Conservation (phyloP, 2,113 vertebrate genomes). For the Lepus americanus region DNA sequence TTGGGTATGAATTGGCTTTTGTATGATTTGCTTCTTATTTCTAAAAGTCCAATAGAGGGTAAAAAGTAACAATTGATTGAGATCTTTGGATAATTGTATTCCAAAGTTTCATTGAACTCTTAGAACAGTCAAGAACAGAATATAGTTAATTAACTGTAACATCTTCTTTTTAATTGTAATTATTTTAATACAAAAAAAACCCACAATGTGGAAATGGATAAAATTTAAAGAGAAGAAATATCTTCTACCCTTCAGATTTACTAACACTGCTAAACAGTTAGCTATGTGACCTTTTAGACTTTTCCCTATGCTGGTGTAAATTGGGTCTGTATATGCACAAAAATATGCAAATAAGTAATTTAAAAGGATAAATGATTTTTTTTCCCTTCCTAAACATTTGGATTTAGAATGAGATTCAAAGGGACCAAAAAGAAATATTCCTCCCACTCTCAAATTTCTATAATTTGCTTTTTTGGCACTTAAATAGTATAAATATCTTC, state of each 20-base stretch:
- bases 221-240: background rate
- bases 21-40: background rate
- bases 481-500: background rate
- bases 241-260: background rate
- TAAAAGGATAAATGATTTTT: background rate
- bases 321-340: background rate
- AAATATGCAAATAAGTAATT: slow-evolving; percentile 14
- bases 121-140: background rate
- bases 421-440: background rate
- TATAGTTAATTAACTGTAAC: background rate
- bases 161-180: background rate
- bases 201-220: background rate
- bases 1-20: background rate
- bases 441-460: background rate
- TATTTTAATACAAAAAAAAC: slow-evolving; percentile 26
- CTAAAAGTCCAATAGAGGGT: background rate
- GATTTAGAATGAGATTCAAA: background rate
- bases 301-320: background rate
- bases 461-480: slow-evolving; percentile 15
- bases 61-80: background rate
- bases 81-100: slow-evolving; percentile 21
- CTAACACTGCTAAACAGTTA: background rate
- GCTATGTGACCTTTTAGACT: background rate
- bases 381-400: slow-evolving; percentile 41
- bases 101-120: background rate